Base-by-base conservation (phyloP, 2,888 invertebrate species). In the Zygogramma bicolorata region DNA sequence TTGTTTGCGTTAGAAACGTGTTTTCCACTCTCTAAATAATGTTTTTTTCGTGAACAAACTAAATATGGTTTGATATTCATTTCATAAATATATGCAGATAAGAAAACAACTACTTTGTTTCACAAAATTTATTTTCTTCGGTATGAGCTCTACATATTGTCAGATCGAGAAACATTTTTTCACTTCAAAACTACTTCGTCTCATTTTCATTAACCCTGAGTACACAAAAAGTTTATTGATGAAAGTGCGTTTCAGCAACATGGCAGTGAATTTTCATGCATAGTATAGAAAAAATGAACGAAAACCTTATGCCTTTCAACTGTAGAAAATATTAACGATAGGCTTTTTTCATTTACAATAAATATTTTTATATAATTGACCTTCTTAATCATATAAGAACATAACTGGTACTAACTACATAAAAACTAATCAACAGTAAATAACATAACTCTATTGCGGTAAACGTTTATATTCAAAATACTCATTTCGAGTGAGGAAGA, bases 401-500 rank as follows among this genome's bases (percentile, higher is more conserved):
- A 22, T 53, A 42, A 42, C 2, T 2, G 18, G 18, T 42, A 42
- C 42, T 6, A 42, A n/a, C 15, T 53, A 53, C 25, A 53, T n/a
- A n/a, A n/a, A 53, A 53, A 53, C 53, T 53, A 53, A 53, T 53
- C 53, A 53, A 53, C 53, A 53, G 27, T 53, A 53, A 53, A 53
- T 6, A 53, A 53, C 53, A 27, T 25, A 53, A 27, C 8, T 5
- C 27, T 27, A 7, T 15, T 15, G 15, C 5, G n/a, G 18, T 42
- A 25, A 13, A 27, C 6, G 8, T 53, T 53, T 42, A 18, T 42
- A 34, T 34, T 34, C 13, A 53, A 53, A 53, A 53, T 53, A 25
- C 61, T n/a, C 61, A 38, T 61, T 40, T 61, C 40, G 61, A 61
- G 53, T 38, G n/a, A 42, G 62, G 62, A 62, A 62, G 62, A 62